Conservation (phyloP, 1,140 invertebrate species). For the Hycleus cichorii region DNA sequence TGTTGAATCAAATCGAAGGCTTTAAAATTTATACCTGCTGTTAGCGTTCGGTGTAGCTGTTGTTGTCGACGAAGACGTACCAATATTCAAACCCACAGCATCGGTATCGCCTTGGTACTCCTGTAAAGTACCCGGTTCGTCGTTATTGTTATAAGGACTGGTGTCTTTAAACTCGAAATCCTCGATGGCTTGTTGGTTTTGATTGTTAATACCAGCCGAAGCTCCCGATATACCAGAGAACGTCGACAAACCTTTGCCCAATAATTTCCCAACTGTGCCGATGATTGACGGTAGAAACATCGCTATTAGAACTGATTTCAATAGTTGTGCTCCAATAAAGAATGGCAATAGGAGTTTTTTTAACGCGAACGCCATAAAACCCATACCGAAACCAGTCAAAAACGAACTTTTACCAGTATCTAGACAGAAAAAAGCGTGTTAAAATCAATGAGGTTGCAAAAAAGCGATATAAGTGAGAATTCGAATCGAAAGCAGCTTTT, state of each 20-base stretch:
- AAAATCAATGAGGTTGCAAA: too few relatives aligned
- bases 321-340: slow-evolving; percentile 66
- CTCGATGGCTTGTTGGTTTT: slow-evolving; percentile 42
- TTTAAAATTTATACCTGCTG: slow-evolving; percentile 20
- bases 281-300: slow-evolving; percentile 75
- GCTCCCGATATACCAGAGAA: slow-evolving; percentile 46
- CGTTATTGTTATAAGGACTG: slow-evolving; percentile 33
- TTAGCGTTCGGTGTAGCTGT: slow-evolving; percentile 25
- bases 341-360: slow-evolving; percentile 74
- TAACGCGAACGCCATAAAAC: slow-evolving; percentile 66
- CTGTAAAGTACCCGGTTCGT: slow-evolving; percentile 6
- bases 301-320: slow-evolving; percentile 71
- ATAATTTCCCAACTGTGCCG: slow-evolving; percentile 70
- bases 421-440: not conserved
- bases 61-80: slow-evolving; percentile 17
- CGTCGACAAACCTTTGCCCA: slow-evolving; percentile 61
- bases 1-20: too few relatives aligned
- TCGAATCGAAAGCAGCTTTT: too few relatives aligned
- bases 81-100: slow-evolving; percentile 18
- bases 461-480: too few relatives aligned
- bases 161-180: slow-evolving; percentile 62
- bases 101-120: slow-evolving; percentile 20
- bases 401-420: slow-evolving; percentile 53
- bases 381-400: slow-evolving; percentile 60
- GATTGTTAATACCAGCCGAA: slow-evolving; percentile 36